These are phyloP conservation scores for Enteromius mattozi DNA, from an alignment of 2,797 vertebrate species.

Conservation along the genomic window DNA sequence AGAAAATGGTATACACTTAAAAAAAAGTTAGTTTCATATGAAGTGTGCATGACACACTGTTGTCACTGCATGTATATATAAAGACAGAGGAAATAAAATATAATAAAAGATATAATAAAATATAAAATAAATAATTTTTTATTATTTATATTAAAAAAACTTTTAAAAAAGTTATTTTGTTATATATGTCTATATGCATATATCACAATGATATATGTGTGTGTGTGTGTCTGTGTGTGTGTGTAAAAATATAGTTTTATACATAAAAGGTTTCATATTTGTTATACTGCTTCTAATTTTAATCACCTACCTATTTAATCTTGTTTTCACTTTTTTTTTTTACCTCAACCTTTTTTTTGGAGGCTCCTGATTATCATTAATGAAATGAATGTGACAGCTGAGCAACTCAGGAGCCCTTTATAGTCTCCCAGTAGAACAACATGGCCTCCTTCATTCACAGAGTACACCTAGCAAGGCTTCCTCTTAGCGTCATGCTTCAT, in stretches of 20 bases:
- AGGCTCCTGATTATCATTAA: not conserved
- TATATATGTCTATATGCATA: not conserved
- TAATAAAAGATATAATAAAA: not conserved
- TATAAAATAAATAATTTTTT: not conserved
- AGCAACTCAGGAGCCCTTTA: not conserved
- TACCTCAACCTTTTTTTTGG: not conserved
- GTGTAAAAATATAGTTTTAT: not conserved
- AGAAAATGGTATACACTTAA: no score
- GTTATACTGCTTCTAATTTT: not conserved
- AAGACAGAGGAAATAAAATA: not conserved
- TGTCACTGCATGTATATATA: no score
- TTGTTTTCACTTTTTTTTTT: not conserved
- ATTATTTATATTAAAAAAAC: not conserved
- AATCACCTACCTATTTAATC: not conserved
- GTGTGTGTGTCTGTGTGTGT: not conserved
- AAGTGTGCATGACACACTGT: no score
- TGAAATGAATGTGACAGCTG: conserved; percentile 26
- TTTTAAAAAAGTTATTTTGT: no score
- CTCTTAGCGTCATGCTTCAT: conserved; percentile 14
- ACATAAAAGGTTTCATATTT: not conserved
- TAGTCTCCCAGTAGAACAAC: not conserved
- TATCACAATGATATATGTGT: not conserved
- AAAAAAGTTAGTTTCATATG: no score
- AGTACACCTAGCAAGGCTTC: conserved; percentile 9
- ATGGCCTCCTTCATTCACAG: conserved; percentile 15